Evolutionary conservation across 1,140 invertebrate species (phyloP).

Genomic region (Gryllus bimaculatus): DNA sequence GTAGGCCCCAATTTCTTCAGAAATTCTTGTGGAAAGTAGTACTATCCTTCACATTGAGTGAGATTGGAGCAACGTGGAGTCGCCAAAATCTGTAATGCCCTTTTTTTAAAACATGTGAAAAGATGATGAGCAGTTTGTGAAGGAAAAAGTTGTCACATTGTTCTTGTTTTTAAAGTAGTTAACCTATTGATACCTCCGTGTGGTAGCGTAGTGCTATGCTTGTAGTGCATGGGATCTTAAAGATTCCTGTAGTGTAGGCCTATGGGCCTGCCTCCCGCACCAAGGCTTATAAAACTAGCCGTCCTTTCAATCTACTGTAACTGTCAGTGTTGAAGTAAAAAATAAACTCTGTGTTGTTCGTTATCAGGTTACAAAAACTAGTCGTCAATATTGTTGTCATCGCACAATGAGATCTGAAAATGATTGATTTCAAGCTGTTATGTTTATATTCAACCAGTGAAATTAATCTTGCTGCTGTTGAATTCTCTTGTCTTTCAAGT

Average conservation of each 20-base stretch:
- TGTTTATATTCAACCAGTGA: neutral
- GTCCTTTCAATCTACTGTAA: constrained; percentile 12
- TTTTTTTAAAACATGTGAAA: neutral
- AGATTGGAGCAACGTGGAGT: neutral
- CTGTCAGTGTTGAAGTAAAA: constrained; percentile 10
- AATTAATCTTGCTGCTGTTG: neutral
- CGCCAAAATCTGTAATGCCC: neutral
- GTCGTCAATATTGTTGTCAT: constrained; percentile 16
- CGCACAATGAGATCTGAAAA: constrained; percentile 13
- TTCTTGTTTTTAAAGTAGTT: constrained; percentile 2
- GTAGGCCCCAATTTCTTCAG: neutral
- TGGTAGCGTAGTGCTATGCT: neutral
- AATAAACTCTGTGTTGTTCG: constrained; percentile 13
- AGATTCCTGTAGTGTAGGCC: neutral
- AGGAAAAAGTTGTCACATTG: constrained; percentile 2
- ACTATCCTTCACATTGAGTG: neutral
- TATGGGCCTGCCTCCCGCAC: neutral
- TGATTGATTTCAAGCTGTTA: neutral
- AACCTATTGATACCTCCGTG: neutral
- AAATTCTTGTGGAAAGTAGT: neutral
- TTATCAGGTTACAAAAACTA: constrained; percentile 15
- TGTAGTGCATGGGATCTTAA: neutral
- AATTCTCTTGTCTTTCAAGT: neutral
- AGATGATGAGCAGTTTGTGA: neutral
- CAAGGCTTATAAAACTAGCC: constrained; percentile 9